phyloP scores from a whole-genome alignment of 1,140 invertebrate species.

The Diplogasteroides magnus region DNA sequence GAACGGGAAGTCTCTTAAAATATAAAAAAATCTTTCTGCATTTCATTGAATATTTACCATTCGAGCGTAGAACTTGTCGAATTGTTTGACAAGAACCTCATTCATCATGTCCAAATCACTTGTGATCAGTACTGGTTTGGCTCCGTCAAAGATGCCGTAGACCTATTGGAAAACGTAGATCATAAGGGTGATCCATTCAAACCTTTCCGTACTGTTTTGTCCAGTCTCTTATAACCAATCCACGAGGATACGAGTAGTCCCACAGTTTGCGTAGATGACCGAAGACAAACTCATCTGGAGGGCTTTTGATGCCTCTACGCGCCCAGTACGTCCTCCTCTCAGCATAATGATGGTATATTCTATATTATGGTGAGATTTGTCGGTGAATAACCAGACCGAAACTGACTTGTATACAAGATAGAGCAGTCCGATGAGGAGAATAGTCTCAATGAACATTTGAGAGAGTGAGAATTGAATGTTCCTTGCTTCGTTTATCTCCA shows the following conservation, averaged over 20 bases:
- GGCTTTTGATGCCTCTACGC: background rate
- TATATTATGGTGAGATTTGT: too few species aligned
- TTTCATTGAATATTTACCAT: background rate
- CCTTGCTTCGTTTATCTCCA: too few species aligned
- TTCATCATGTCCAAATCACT: constrained; percentile 1
- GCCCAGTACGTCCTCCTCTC: background rate
- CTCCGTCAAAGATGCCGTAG: constrained; percentile 4
- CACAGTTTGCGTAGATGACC: background rate
- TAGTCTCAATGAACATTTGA: too few species aligned
- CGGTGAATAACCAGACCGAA: too few species aligned
- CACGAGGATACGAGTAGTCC: background rate
- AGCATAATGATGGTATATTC: background rate
- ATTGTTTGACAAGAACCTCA: constrained; percentile 1
- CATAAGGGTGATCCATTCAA: constrained; percentile 24
- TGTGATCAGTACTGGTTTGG: background rate
- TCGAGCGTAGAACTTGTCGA: constrained; percentile 6
- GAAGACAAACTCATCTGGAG: background rate
- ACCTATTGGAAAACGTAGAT: background rate
- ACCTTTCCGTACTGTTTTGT: constrained; percentile 33
- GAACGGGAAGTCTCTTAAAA: background rate
- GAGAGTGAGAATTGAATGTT: too few species aligned
- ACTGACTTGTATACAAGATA: too few species aligned
- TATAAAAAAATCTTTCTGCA: background rate
- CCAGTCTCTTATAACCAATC: constrained; percentile 10
- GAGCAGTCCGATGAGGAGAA: too few species aligned